Evolutionary conservation across 2,888 invertebrate species (phyloP).

Genomic region (Atherix ibis): DNA sequence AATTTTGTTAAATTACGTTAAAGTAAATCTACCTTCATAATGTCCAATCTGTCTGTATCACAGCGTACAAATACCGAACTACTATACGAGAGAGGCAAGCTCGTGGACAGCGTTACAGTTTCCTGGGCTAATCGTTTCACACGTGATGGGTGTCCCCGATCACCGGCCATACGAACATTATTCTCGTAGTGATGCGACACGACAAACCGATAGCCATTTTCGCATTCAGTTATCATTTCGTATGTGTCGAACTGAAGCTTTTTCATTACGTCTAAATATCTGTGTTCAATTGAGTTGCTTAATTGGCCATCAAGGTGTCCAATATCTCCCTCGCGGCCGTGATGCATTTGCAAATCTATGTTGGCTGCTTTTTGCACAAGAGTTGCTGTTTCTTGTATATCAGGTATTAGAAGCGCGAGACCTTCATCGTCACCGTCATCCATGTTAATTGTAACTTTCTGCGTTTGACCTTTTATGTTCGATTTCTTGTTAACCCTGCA

Average conservation of each 20-base stretch:
- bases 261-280: constrained; percentile 78
- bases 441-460: constrained; percentile 29
- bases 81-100: constrained; percentile 80
- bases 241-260: constrained; percentile 81
- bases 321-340: constrained; percentile 15
- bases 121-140: constrained; percentile 89
- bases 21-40: constrained; percentile 62
- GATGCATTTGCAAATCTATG: constrained; percentile 22
- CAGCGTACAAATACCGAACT: constrained; percentile 91
- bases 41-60: constrained; percentile 83
- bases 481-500: constrained; percentile 48
- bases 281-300: constrained; percentile 47
- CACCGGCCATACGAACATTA: constrained; percentile 71
- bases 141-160: constrained; percentile 70
- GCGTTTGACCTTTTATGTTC: constrained; percentile 31
- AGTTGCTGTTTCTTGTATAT: constrained; percentile 52
- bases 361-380: constrained; percentile 29
- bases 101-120: constrained; percentile 82
- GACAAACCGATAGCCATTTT: constrained; percentile 63
- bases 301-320: constrained; percentile 33
- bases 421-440: constrained; percentile 81
- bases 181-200: constrained; percentile 83
- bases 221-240: constrained; percentile 76
- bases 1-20: not conserved
- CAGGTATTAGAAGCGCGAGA: constrained; percentile 72